Percentiles rank a stretch among this genome's conserved stretches.
Conservation (phyloP, 2,888 invertebrate genomes). For the Cheilosia vulpina region DNA sequence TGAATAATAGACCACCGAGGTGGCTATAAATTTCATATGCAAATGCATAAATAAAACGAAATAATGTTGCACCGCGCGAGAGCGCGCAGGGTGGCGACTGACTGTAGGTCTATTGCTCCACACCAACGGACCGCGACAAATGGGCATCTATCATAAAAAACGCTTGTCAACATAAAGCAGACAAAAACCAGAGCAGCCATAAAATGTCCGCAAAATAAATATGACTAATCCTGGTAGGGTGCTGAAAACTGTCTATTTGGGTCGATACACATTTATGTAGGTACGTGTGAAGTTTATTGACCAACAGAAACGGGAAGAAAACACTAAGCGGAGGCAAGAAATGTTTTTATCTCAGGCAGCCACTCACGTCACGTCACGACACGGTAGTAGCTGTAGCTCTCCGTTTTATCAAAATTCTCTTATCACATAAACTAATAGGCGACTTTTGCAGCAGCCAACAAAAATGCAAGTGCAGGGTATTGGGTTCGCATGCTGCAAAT, state of each 20-base stretch:
- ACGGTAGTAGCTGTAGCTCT: slow-evolving; percentile 50
- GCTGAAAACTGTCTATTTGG: slow-evolving; percentile 4
- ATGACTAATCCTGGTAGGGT: slow-evolving; percentile 52
- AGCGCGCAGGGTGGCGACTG: slow-evolving; percentile 26
- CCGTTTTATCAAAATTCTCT: slow-evolving; percentile 51
- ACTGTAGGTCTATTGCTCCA: slow-evolving; percentile 44
- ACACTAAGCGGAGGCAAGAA: slow-evolving; percentile 24
- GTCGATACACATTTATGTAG: not conserved
- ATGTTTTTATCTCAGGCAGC: slow-evolving; percentile 19
- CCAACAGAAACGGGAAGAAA: slow-evolving; percentile 26
- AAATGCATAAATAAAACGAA: slow-evolving; percentile 67
- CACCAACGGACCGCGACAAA: slow-evolving; percentile 69
- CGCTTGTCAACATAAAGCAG: slow-evolving; percentile 70
- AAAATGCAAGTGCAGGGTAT: slow-evolving; percentile 28
- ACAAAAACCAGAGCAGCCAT: slow-evolving; percentile 40
- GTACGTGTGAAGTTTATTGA: slow-evolving; percentile 13
- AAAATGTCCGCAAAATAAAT: slow-evolving; percentile 55
- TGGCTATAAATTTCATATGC: slow-evolving; percentile 67
- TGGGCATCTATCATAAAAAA: slow-evolving; percentile 67
- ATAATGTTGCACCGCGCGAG: slow-evolving; percentile 33
- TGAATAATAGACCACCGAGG: slow-evolving; percentile 73
- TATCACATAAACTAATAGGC: slow-evolving; percentile 71
- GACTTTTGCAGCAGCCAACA: slow-evolving; percentile 40
- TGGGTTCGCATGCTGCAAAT: slow-evolving; percentile 18
- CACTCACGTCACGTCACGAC: slow-evolving; percentile 53